These are phyloP conservation scores for Abscondita cerata DNA, from an alignment of 2,888 invertebrate genomes.

Conservation along the genomic window DNA sequence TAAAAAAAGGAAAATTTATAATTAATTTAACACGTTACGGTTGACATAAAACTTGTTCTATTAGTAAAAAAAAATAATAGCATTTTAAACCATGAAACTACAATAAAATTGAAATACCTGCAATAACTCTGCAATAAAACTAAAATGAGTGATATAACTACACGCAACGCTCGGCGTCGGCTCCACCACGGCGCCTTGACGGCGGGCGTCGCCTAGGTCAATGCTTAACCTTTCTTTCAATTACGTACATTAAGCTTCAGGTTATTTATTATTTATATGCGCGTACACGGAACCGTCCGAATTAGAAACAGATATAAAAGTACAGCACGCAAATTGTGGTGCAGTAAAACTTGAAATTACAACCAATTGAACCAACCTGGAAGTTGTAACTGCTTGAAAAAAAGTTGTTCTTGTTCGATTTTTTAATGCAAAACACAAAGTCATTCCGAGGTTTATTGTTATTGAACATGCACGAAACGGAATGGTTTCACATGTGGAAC, in stretches of 20 bases:
- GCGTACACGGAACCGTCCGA: slow-evolving; percentile 25
- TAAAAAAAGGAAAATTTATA: no score
- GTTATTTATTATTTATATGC: slow-evolving; percentile 32
- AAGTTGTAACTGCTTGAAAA: slow-evolving; percentile 13
- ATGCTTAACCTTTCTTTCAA: slow-evolving; percentile 35
- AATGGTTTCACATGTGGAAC: slow-evolving; percentile 18
- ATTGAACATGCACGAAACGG: slow-evolving; percentile 14
- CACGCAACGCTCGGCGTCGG: slow-evolving; percentile 42
- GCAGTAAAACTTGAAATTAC: not conserved
- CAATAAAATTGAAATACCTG: slow-evolving; percentile 43
- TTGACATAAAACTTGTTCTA: slow-evolving; percentile 17
- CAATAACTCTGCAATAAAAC: slow-evolving; percentile 44
- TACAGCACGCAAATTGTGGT: slow-evolving; percentile 14
- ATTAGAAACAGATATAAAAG: slow-evolving; percentile 19
- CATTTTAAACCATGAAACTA: slow-evolving; percentile 37
- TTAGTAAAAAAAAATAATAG: slow-evolving; percentile 23
- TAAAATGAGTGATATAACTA: slow-evolving; percentile 44
- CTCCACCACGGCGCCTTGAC: slow-evolving; percentile 42
- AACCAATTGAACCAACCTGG: not conserved
- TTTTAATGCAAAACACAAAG: slow-evolving; percentile 2
- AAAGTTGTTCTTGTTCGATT: slow-evolving; percentile 6
- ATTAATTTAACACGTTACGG: no score
- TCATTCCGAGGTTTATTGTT: slow-evolving; percentile 15
- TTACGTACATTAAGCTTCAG: slow-evolving; percentile 28
- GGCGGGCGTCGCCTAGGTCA: slow-evolving; percentile 43